phyloP scores from a whole-genome alignment of 2,797 vertebrate genomes.

The Falco concolor region DNA sequence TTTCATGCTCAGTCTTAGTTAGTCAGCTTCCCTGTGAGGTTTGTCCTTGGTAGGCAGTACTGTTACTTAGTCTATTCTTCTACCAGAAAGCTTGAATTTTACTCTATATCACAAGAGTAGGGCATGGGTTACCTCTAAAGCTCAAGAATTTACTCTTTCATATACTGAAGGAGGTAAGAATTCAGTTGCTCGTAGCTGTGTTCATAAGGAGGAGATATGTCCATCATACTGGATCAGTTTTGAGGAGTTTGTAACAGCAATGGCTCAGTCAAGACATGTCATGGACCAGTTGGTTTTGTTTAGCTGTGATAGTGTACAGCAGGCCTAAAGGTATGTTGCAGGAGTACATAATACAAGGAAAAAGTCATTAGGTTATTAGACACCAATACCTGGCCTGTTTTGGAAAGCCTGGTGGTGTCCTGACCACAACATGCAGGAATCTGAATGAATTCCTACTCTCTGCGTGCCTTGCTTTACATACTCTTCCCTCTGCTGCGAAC shows the following conservation, averaged over 20 bases:
- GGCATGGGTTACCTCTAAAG: not conserved
- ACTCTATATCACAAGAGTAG: not conserved
- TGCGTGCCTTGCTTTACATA: not conserved
- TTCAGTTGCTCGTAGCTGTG: not conserved
- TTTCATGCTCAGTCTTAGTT: not conserved
- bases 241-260: not conserved
- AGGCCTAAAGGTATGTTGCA: constrained; percentile 7
- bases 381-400: not conserved
- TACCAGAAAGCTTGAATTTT: not conserved
- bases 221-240: not conserved
- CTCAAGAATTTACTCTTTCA: not conserved
- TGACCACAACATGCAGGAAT: not conserved
- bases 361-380: not conserved
- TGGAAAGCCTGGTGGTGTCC: not conserved
- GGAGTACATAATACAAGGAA: not conserved
- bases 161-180: not conserved
- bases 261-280: not conserved
- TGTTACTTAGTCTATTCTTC: not conserved
- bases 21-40: not conserved
- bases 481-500: not conserved
- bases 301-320: not conserved
- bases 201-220: not conserved
- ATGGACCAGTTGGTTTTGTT: not conserved
- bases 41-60: not conserved
- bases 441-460: not conserved